Evolutionary conservation across 1,140 invertebrate species (phyloP).

Genomic region (Drosophila orosa): DNA sequence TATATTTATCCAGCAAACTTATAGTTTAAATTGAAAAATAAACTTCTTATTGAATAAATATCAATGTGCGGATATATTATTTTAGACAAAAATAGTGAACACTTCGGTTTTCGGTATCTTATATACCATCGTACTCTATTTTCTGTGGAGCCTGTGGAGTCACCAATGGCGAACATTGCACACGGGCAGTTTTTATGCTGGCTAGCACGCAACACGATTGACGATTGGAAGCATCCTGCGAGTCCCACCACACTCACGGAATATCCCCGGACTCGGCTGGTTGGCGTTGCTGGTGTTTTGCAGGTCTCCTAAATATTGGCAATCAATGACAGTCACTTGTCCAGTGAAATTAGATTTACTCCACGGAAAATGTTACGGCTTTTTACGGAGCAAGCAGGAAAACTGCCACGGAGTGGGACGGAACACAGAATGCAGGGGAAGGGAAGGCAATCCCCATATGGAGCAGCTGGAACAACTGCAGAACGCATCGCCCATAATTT

Average conservation of each 20-base stretch:
- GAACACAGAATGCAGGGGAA: not conserved
- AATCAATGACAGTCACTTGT: constrained; percentile 80
- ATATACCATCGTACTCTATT: constrained; percentile 6
- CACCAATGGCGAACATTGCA: constrained; percentile 58
- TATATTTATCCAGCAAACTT: not conserved
- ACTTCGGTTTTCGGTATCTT: no score
- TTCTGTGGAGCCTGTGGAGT: constrained; percentile 20
- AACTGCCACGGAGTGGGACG: not conserved
- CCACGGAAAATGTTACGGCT: constrained; percentile 63
- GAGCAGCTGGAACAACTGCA: constrained; percentile 60
- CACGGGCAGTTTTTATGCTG: constrained; percentile 61
- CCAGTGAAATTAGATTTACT: constrained; percentile 76
- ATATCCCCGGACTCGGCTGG: constrained; percentile 18
- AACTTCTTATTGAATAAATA: not conserved
- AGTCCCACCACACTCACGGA: constrained; percentile 28
- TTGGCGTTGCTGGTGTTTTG: constrained; percentile 21
- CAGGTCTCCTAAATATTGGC: constrained; percentile 62
- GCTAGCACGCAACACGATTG: constrained; percentile 70
- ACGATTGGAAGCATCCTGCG: constrained; percentile 68
- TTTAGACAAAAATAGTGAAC: not conserved
- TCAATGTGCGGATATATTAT: no score
- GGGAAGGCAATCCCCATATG: constrained; percentile 31
- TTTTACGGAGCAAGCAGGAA: constrained; percentile 16
- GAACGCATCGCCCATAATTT: constrained; percentile 64
- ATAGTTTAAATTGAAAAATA: not conserved